Percentiles rank a stretch among this genome's conserved stretches.
Conservation (phyloP, 2,113 vertebrate species). For the Anguilla rostrata region DNA sequence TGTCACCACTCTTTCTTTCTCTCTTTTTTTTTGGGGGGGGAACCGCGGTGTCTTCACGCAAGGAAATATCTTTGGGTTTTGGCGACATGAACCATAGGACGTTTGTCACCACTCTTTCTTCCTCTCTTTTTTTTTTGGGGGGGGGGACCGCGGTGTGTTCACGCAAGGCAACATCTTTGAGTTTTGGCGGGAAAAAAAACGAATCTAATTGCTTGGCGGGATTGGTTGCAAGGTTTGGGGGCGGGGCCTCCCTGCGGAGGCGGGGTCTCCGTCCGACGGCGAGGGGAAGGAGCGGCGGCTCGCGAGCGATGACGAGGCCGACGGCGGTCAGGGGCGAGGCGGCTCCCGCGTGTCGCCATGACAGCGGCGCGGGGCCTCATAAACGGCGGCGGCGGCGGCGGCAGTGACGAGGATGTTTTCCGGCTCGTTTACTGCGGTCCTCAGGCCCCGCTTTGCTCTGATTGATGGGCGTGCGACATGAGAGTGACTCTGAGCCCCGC, state of each 20-base stretch:
- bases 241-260: background rate
- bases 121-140: too few relatives aligned
- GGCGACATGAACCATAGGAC: too few relatives aligned
- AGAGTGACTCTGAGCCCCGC: constrained; percentile 23
- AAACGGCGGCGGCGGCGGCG: background rate
- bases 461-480: background rate
- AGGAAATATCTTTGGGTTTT: too few relatives aligned
- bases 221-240: too few relatives aligned
- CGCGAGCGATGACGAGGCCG: background rate
- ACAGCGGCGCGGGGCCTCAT: background rate
- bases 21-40: too few relatives aligned
- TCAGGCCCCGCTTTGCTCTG: background rate
- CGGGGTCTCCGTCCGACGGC: background rate
- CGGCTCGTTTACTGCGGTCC: background rate
- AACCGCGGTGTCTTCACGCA: too few relatives aligned
- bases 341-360: background rate
- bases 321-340: background rate
- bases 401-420: background rate
- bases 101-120: too few relatives aligned
- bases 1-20: too few relatives aligned
- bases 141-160: too few relatives aligned
- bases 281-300: background rate
- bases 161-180: too few relatives aligned
- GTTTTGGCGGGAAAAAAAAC: too few relatives aligned
- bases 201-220: too few relatives aligned